These are phyloP conservation scores for Eolophus roseicapilla DNA, from an alignment of 2,113 vertebrate genomes.

Conservation along the genomic window DNA sequence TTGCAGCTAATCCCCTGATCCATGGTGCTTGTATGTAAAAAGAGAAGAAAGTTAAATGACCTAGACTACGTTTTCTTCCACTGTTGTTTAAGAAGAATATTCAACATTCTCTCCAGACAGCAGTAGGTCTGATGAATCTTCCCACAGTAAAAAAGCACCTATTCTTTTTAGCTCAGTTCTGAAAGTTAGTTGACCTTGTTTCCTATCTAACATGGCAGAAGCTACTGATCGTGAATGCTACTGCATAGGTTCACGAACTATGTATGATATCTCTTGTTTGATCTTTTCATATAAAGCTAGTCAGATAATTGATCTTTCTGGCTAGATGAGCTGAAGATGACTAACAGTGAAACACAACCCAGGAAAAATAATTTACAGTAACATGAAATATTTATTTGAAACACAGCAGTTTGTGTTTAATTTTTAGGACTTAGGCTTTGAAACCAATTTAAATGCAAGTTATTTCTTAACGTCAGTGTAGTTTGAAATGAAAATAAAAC, in stretches of 20 bases:
- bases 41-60: not conserved
- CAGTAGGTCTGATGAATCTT: not conserved
- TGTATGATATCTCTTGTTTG: not conserved
- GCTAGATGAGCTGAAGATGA: not conserved
- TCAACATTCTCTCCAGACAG: not conserved
- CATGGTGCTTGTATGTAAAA: not conserved
- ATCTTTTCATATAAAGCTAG: constrained; percentile 8
- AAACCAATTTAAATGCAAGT: not conserved
- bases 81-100: not conserved
- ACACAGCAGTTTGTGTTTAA: not conserved
- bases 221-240: not conserved
- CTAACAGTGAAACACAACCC: not conserved
- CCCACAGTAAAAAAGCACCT: not conserved
- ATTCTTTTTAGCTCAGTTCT: not conserved
- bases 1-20: not conserved
- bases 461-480: not conserved
- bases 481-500: not conserved
- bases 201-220: not conserved
- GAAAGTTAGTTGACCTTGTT: constrained; percentile 29
- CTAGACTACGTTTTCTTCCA: not conserved
- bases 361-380: not conserved
- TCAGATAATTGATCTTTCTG: constrained; percentile 29
- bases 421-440: not conserved
- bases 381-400: constrained; percentile 14
- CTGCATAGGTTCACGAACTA: not conserved